Percentiles rank a stretch among this genome's conserved stretches.
These are phyloP conservation scores for Ganaspis brasiliensis DNA, from an alignment of 2,888 invertebrate species.

Conservation along the genomic window DNA sequence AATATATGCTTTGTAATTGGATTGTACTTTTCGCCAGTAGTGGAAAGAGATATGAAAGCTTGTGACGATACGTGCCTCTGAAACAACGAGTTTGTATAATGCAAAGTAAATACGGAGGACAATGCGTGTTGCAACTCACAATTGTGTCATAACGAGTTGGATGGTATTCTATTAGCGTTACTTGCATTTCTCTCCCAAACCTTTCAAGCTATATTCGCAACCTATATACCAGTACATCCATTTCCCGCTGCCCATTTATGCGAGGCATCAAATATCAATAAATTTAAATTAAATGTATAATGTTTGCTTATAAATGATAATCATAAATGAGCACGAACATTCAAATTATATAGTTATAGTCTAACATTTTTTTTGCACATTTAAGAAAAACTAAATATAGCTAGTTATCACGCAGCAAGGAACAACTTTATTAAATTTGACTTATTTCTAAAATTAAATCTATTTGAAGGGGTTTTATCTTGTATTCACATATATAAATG, in stretches of 20 bases:
- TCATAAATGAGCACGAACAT: too few species aligned
- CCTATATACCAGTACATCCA: neutral
- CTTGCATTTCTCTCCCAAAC: conserved; percentile 61
- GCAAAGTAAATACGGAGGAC: conserved; percentile 62
- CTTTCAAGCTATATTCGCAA: neutral
- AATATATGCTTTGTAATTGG: conserved; percentile 48
- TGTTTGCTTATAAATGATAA: neutral
- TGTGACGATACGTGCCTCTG: conserved; percentile 33
- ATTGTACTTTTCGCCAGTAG: conserved; percentile 16
- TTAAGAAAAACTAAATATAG: too few species aligned
- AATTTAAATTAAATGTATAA: conserved; percentile 12
- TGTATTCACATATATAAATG: too few species aligned
- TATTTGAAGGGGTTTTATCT: too few species aligned
- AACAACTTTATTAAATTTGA: too few species aligned
- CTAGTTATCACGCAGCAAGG: too few species aligned
- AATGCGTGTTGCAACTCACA: conserved; percentile 65
- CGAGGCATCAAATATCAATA: neutral
- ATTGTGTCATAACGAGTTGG: conserved; percentile 69
- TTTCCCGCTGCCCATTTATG: neutral
- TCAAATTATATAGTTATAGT: too few species aligned
- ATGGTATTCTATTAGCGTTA: conserved; percentile 61
- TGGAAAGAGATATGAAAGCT: conserved; percentile 2
- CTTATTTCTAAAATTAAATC: too few species aligned
- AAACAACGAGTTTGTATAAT: conserved; percentile 7
- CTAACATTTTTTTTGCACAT: too few species aligned